These are phyloP conservation scores for Poecile atricapillus DNA, from an alignment of 2,113 vertebrate species.

Conservation along the genomic window DNA sequence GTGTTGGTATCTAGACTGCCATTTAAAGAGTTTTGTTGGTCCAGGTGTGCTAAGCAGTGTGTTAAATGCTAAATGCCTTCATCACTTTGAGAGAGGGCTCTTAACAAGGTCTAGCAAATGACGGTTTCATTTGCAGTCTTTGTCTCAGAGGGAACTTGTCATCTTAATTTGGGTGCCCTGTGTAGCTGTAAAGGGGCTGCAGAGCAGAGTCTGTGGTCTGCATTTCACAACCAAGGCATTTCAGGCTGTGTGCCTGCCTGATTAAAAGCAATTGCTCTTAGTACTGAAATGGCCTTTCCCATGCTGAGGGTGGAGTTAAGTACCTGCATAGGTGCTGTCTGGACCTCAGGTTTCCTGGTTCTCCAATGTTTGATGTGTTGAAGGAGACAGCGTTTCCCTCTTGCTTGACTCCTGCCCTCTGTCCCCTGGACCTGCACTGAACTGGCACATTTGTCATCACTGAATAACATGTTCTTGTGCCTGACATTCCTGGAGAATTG, in stretches of 20 bases:
- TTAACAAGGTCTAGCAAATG: neutral
- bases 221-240: neutral
- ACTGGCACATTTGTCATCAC: neutral
- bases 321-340: neutral
- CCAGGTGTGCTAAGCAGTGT: neutral
- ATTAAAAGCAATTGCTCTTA: neutral
- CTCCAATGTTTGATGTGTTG: neutral
- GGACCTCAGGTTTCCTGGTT: neutral
- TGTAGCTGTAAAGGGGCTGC: neutral
- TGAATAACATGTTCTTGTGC: neutral
- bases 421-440: fast-evolving
- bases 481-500: neutral
- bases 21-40: neutral
- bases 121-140: neutral
- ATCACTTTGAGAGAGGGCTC: neutral
- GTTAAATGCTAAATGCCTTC: neutral
- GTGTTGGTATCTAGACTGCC: neutral
- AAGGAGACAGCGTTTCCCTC: neutral
- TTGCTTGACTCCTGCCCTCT: neutral
- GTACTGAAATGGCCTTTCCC: neutral
- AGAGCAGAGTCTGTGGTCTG: neutral
- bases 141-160: neutral
- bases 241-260: neutral
- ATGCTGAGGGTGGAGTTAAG: neutral
- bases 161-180: neutral